Evolutionary conservation across 2,113 vertebrate species (phyloP).

Genomic region (Potamarius usumacintae): DNA sequence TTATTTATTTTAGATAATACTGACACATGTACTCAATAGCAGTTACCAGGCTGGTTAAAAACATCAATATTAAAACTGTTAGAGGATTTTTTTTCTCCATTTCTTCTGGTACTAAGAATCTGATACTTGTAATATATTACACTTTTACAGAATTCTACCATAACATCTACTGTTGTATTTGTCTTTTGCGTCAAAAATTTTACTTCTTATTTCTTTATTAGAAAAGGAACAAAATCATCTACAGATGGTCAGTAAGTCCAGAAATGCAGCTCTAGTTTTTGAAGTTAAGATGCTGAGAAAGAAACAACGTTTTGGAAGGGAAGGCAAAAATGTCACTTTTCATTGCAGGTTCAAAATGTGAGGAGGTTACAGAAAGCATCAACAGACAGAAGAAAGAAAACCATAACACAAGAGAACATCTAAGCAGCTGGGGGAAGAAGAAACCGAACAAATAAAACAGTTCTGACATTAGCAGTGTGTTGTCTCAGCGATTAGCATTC

Average conservation of each 20-base stretch:
- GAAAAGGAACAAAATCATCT: conserved; percentile 55
- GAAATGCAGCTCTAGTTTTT: conserved; percentile 47
- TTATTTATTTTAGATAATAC: conserved; percentile 81
- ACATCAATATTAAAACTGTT: conserved; percentile 79
- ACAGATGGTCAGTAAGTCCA: conserved; percentile 56
- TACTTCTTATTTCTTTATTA: conserved; percentile 54
- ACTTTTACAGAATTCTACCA: conserved; percentile 73
- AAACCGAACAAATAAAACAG: conserved; percentile 32
- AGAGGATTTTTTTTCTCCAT: conserved; percentile 63
- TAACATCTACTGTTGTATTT: conserved; percentile 75
- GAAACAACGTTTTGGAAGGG: conserved; percentile 26
- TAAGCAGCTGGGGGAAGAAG: conserved; percentile 8
- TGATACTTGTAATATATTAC: conserved; percentile 60
- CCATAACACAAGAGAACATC: conserved; percentile 29
- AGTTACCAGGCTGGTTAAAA: conserved; percentile 81
- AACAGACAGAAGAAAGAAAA: conserved; percentile 48
- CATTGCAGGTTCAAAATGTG: conserved; percentile 58
- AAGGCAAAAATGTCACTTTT: conserved; percentile 41
- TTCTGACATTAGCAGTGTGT: conserved; percentile 22
- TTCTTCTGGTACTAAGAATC: conserved; percentile 67
- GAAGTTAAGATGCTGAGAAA: conserved; percentile 43
- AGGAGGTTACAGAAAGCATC: conserved; percentile 63
- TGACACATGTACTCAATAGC: conserved; percentile 81
- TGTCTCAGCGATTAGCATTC: conserved; percentile 26
- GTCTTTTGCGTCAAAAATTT: conserved; percentile 64